These are phyloP conservation scores for Esox niger DNA, from an alignment of 2,113 vertebrate species.

Conservation along the genomic window DNA sequence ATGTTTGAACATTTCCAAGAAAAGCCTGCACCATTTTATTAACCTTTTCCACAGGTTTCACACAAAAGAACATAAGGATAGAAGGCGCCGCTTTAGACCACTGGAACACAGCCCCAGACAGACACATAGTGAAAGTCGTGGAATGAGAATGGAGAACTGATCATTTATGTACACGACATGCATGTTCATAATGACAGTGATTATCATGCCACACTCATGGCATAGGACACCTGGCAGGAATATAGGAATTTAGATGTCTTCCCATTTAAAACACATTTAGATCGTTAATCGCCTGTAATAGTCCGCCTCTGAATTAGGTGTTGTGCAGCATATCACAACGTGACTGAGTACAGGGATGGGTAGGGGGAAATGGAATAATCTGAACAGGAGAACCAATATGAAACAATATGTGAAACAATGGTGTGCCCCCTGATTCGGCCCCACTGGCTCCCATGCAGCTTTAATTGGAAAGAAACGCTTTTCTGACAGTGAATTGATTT, in stretches of 20 bases:
- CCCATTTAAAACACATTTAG: constrained; percentile 54
- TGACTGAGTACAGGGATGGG: constrained; percentile 36
- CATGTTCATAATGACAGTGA: constrained; percentile 32
- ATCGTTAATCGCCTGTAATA: constrained; percentile 44
- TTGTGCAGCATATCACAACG: constrained; percentile 46
- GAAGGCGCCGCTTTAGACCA: background rate
- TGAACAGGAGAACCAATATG: constrained; percentile 47
- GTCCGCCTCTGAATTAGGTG: constrained; percentile 40
- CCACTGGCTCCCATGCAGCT: constrained; percentile 51
- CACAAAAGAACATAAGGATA: background rate
- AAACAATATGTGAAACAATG: constrained; percentile 27
- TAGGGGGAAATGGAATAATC: constrained; percentile 43
- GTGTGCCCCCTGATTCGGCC: constrained; percentile 41
- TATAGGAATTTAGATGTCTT: constrained; percentile 26
- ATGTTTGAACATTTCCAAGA: constrained; percentile 7
- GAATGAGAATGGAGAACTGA: constrained; percentile 1
- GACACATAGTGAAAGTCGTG: background rate
- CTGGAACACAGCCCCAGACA: background rate
- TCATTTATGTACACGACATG: constrained; percentile 30
- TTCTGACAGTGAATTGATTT: constrained; percentile 72
- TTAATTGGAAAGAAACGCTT: constrained; percentile 71
- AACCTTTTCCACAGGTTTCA: background rate
- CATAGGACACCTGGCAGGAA: constrained; percentile 57
- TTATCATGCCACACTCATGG: constrained; percentile 31
- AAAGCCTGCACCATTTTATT: background rate